Base-by-base conservation (phyloP, 2,888 invertebrate genomes). In the Serrognathus titanus region DNA sequence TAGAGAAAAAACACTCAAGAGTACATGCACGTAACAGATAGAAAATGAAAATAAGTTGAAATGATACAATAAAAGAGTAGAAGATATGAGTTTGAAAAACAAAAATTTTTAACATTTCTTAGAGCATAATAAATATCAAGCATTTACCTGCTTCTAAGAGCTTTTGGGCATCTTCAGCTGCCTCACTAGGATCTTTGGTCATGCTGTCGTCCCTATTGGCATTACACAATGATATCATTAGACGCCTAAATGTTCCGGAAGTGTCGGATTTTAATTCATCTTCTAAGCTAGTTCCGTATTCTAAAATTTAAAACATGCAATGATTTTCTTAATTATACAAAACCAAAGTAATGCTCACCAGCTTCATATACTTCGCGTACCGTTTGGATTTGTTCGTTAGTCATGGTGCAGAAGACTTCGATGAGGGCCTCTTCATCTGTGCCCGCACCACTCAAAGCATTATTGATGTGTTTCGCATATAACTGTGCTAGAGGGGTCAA, bases 371-470 rank as follows among this genome's bases (percentile, higher is more conserved):
- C 86, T 64, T 85, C 84, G 59, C 89, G 85, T 70, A 94, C 91
- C 50, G 86, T 86, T 63, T 85, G 83, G 63, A 94, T 89, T 74
- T 93, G 92, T 53, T 85, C 82, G 77, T 96, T 96, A 60, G 89
- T 88, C 71, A 93, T 83, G 7, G 94, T 90, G 70, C 93, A 92
- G 73, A 96, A 82, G 52, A 94, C 88, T 77, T 96, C 95, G 57
- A 95, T 89, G 52, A 96, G 83, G 10, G 88, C 88, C 65, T 90
- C 90, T 75, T 91, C 92, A 63, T 96, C 92, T 0, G 95, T 95
- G 36, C 95, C 93, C 65, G 90, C 86, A 50, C 94, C 94, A 78
- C 92, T 94, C 92, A 94, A 94, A 0, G 94, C 94, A 67, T 88
- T 89, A 10, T 92, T 83, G 20, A 94, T 81, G 2, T 85, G 79